Base-by-base conservation (phyloP, 1,140 invertebrate species). In the Drosophila azteca region DNA sequence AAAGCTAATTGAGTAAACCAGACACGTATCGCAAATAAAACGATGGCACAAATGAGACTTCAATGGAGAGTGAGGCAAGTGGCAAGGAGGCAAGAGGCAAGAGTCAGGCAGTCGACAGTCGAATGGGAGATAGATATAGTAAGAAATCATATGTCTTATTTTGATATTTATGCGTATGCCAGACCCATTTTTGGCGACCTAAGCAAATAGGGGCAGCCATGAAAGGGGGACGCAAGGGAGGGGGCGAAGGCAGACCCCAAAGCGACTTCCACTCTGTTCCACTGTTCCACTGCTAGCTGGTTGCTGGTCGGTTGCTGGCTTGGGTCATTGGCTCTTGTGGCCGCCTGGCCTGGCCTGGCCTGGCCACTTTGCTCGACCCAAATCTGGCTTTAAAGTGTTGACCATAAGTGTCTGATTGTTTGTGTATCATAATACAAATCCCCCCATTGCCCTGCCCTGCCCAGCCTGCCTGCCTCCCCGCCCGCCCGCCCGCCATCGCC, bases 381-480 rank as follows among this genome's bases (percentile, higher is more conserved):
- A 88, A 88, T 88, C 83, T 85, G 82, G 82, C 81, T 90, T 83
- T 90, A 90, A 90, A 90, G 87, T 90, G 87, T 90, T 90, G 81
- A 71, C 87, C 87, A 90, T 90, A 90, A 90, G 83, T 88, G 83
- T 83, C 83, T 74, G 83, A 83, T 88, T 88, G 83, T 88, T 88
- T 88, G 79, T 88, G 83, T 88, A 88, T 88, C 83, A 88, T 88
- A 88, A 83, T 82, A 83, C 77, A 85, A 73, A 73, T 62, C 69
- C 69, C 67, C 26, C 20, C 11, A n/a, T n/a, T n/a, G 6, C 5
- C 24, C 24, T 7, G 22, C 11, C 26, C 24, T 15, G 7, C 50
- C 49, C 6, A 4, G 2, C 13, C 6, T 4, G 24, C 24, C 6
- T 2, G 24, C 3, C 22, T n/a, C 15, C 20, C 20, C 2, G 15